Evolutionary conservation across 1,140 invertebrate species (phyloP).

Genomic region (Caenorhabditis tropicalis): DNA sequence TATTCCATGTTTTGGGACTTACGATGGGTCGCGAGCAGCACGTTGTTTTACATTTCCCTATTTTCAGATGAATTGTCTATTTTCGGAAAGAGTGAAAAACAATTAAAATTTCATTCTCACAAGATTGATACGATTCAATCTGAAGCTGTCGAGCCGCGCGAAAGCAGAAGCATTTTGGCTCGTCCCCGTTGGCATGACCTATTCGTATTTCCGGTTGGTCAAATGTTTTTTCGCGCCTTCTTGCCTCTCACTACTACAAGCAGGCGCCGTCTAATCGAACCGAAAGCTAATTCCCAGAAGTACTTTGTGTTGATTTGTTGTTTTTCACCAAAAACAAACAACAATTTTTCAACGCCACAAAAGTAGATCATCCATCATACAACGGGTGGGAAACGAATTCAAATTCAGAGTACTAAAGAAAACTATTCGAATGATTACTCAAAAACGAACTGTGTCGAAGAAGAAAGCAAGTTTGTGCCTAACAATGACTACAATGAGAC

Average conservation of each 20-base stretch:
- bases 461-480: conserved; percentile 10
- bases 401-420: background rate
- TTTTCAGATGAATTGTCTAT: background rate
- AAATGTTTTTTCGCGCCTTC: conserved; percentile 31
- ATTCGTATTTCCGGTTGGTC: conserved; percentile 36
- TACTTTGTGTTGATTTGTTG: conserved; percentile 40
- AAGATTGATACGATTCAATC: conserved; percentile 40
- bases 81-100: background rate
- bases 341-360: conserved; percentile 31
- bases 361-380: conserved; percentile 38
- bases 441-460: background rate
- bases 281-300: conserved; percentile 31
- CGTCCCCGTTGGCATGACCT: background rate
- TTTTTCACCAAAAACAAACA: background rate
- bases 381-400: background rate
- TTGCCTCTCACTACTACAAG: background rate
- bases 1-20: background rate
- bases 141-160: background rate
- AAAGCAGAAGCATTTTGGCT: background rate
- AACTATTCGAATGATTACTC: no score
- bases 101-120: conserved; percentile 1
- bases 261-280: background rate
- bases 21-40: no score
- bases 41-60: background rate
- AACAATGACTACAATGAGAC: conserved; percentile 37